These are phyloP conservation scores for Aplysia californica DNA, from an alignment of 1,140 invertebrate species.

Conservation along the genomic window DNA sequence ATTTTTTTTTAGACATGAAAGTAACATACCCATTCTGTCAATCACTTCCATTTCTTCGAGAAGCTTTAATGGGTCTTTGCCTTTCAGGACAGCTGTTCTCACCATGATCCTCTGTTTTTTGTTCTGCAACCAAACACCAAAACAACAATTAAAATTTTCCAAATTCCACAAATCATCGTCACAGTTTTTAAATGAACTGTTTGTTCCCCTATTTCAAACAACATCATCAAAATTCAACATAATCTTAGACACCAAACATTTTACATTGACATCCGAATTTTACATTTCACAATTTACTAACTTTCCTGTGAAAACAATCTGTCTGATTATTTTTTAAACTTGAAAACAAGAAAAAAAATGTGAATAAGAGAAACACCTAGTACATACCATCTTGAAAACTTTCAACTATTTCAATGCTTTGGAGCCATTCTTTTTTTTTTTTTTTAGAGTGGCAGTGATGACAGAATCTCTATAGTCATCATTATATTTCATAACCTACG, in stretches of 20 bases:
- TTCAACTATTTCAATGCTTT: no score
- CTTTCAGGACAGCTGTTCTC: slow-evolving; percentile 95
- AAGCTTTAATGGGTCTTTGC: slow-evolving; percentile 95
- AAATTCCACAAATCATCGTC: no score
- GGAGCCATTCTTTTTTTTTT: no score
- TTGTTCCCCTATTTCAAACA: neutral
- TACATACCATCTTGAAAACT: no score
- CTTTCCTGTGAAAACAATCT: no score
- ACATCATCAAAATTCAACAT: neutral
- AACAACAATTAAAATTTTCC: neutral
- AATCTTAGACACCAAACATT: neutral
- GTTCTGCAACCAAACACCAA: slow-evolving; percentile 72
- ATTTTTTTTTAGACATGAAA: no score
- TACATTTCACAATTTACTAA: no score
- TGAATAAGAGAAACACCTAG: no score
- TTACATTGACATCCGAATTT: neutral
- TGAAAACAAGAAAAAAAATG: no score
- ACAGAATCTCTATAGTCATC: neutral
- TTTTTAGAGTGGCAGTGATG: neutral
- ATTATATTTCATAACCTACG: neutral
- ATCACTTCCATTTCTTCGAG: slow-evolving; percentile 97
- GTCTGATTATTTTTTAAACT: no score
- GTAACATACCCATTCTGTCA: slow-evolving; percentile 90
- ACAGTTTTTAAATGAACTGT: no score
- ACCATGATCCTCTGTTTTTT: slow-evolving; percentile 97